These are phyloP conservation scores for Trachymyrmex cornetzi DNA, from an alignment of 1,140 invertebrate genomes.

Conservation along the genomic window DNA sequence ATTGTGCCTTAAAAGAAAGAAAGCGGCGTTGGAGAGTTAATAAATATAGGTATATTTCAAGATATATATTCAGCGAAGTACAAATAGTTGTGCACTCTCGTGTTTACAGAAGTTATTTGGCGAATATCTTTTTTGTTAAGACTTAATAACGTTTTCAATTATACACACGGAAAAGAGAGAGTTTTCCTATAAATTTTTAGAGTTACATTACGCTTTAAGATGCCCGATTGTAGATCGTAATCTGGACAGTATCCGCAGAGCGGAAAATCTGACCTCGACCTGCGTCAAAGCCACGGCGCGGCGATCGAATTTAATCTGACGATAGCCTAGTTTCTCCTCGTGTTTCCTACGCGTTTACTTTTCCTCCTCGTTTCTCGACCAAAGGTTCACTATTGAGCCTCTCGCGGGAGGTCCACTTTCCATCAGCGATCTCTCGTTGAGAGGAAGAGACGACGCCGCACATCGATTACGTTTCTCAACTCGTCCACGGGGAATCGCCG, in stretches of 20 bases:
- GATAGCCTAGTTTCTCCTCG: conserved; percentile 12
- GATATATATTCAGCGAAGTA: background rate
- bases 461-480: conserved; percentile 64
- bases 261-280: conserved; percentile 28
- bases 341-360: conserved; percentile 37
- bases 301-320: conserved; percentile 40
- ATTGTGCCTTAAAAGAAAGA: no score
- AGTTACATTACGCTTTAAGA: conserved; percentile 2
- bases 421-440: conserved; percentile 10
- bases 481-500: conserved; percentile 44
- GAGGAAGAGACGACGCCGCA: conserved; percentile 10
- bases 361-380: conserved; percentile 17
- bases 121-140: background rate
- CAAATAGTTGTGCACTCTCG: background rate
- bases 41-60: background rate
- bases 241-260: background rate
- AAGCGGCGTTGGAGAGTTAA: background rate
- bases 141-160: background rate
- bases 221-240: conserved; percentile 5
- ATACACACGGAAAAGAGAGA: background rate
- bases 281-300: background rate
- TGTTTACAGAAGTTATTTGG: background rate
- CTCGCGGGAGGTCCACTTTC: conserved; percentile 35
- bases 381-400: conserved; percentile 4
- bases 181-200: background rate